Base-by-base conservation (phyloP, 2,797 vertebrate species). In the Passerculus sandwichensis region DNA sequence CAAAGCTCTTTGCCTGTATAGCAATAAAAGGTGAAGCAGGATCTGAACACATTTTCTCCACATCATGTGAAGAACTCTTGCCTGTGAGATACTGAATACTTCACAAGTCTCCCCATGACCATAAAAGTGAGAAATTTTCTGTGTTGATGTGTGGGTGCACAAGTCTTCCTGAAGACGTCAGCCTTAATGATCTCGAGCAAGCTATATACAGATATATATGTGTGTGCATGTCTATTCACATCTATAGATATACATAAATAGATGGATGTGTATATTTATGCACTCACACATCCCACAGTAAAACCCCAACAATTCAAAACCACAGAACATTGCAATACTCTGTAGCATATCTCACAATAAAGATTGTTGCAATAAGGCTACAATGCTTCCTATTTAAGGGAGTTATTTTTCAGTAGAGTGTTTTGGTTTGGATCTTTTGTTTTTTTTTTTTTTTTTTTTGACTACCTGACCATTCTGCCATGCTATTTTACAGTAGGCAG, bases 121-220 rank as follows among this genome's bases (percentile, higher is more conserved):
- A 69, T 9, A 34, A 93, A 79, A 73, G 72, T 89, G 77, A 73
- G 54, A 71, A 60, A 65, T 42, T 76, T 85, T 81, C 56, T 66
- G 19, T 93, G 75, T 70, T 62, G 66, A 14, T 70, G 14, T 18
- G 56, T 30, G 53, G 48, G 42, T 51, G n/a, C 26, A 79, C 10
- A 62, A 66, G 54, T 40, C n/a, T 54, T 88, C 71, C 47, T 64
- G 72, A 94, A 91, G 66, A 85, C 12, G 15, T 38, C 53, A 96
- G 92, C 73, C 70, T 95, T 91, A 95, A 76, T 85, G 47, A 96
- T 91, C 42, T 76, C 44, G 21, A 96, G 71, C 18, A 76, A 93
- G 59, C 62, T 19, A 74, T 22, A 53, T 19, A 59, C 6, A 69
- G 16, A 30, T 15, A 15, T 21, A 42, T 23, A 42, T 53, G 13